Base-by-base conservation (phyloP, 2,113 vertebrate genomes). In the Coryphaenoides rupestris region DNA sequence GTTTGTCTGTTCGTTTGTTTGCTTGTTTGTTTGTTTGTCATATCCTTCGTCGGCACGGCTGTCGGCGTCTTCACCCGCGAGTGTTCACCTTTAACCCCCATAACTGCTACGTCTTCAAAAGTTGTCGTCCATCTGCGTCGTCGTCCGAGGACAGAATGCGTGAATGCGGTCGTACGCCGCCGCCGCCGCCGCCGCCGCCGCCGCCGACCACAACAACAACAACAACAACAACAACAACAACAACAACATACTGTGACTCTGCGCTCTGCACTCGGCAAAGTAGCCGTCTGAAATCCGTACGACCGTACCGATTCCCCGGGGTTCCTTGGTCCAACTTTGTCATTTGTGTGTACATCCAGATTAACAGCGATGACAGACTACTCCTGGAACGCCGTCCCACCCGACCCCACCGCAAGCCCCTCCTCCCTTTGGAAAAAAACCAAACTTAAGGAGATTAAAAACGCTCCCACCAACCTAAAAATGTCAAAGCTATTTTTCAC, bases 71-170 rank as follows among this genome's bases (percentile, higher is more conserved):
- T 28, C 52, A 14, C 40, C 52, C 67, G 61, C 53, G 55, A 19
- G 69, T 47, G 22, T 24, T 54, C 70, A 21, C 47, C 28, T 15
- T n/a, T n/a, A n/a, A n/a, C n/a, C n/a, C n/a, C n/a, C n/a, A n/a
- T n/a, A n/a, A n/a, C n/a, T n/a, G n/a, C n/a, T n/a, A n/a, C n/a
- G n/a, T n/a, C n/a, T n/a, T n/a, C n/a, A n/a, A n/a, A n/a, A n/a
- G n/a, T n/a, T n/a, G n/a, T n/a, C n/a, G n/a, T n/a, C n/a, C 47
- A 58, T 71, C 57, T 55, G 63, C 26, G 68, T 66, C 80, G 62
- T 74, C 80, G 80, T 76, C 57, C 65, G 72, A 65, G 64, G 74
- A 70, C 68, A 69, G 71, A 75, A 72, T 60, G 77, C 65, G 76
- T 82, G 76, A 77, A 71, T 70, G 47, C 62, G 73, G 75, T 77